Conservation (phyloP, 2,888 invertebrate genomes). For the Pharmacophagus antenor region DNA sequence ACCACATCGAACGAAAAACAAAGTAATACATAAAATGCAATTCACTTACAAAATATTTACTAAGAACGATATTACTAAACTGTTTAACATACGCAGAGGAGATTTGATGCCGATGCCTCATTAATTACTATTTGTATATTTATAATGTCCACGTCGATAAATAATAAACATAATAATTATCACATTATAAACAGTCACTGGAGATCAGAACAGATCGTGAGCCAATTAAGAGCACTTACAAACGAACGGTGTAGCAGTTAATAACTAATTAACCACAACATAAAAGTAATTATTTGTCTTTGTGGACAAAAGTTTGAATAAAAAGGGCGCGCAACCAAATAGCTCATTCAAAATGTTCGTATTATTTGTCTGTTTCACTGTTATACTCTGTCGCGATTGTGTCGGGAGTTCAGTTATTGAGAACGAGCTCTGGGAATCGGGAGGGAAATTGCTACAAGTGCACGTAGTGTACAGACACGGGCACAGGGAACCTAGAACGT, state of each 20-base stretch:
- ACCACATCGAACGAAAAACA: no score
- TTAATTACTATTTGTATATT: conserved; percentile 9
- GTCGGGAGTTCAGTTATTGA: not conserved
- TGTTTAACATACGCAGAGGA: not conserved
- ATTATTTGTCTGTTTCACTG: conserved; percentile 2
- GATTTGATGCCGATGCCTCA: not conserved
- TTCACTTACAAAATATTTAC: not conserved
- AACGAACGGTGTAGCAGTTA: not conserved
- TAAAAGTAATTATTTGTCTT: not conserved
- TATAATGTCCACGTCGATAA: not conserved
- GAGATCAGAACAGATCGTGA: not conserved
- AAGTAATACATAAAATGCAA: no score
- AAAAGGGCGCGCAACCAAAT: not conserved
- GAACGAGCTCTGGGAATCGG: not conserved
- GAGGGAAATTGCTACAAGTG: conserved; percentile 25
- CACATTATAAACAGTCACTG: not conserved
- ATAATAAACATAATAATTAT: conserved; percentile 8
- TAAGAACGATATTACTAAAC: not conserved
- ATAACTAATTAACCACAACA: not conserved
- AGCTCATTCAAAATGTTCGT: conserved; percentile 8
- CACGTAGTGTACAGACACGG: conserved; percentile 32
- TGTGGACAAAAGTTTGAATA: not conserved
- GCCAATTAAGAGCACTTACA: not conserved
- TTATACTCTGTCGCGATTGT: not conserved
- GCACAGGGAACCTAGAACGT: conserved; percentile 28